These are phyloP conservation scores for Epinephelus malabaricus DNA, from an alignment of 2,797 vertebrate genomes.

Conservation along the genomic window DNA sequence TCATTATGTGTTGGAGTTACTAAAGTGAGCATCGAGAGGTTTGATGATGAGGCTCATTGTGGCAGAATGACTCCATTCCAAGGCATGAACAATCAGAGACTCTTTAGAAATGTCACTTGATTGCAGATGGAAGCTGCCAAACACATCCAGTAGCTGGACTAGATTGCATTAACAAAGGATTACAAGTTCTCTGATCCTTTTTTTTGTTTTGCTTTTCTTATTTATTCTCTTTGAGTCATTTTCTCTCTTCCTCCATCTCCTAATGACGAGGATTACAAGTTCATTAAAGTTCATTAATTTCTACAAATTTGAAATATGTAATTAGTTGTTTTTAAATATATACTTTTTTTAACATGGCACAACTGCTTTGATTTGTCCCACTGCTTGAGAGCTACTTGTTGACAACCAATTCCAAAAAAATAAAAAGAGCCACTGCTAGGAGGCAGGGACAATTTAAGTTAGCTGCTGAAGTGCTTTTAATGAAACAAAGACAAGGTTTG, in stretches of 20 bases:
- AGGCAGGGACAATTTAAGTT: constrained; percentile 1
- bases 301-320: not conserved
- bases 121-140: constrained; percentile 21
- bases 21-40: constrained; percentile 27
- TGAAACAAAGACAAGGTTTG: not conserved
- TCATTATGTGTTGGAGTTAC: not conserved
- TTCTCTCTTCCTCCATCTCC: not conserved
- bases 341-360: not conserved
- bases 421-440: not conserved
- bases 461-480: constrained; percentile 19
- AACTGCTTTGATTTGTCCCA: not conserved
- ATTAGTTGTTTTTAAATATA: not conserved
- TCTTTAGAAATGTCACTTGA: constrained; percentile 45
- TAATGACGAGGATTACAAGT: constrained; percentile 52
- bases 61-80: constrained; percentile 4
- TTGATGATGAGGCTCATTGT: constrained; percentile 11
- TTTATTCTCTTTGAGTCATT: constrained; percentile 9
- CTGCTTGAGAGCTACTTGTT: not conserved
- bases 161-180: constrained; percentile 46
- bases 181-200: constrained; percentile 50
- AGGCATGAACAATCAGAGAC: constrained; percentile 13
- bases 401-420: constrained; percentile 11
- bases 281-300: constrained; percentile 54
- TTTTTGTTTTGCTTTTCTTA: constrained; percentile 22
- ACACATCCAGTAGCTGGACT: constrained; percentile 40